Percentiles rank a stretch among this genome's conserved stretches.
Conservation (phyloP, 2,797 vertebrate species). For the Sphenodon punctatus region DNA sequence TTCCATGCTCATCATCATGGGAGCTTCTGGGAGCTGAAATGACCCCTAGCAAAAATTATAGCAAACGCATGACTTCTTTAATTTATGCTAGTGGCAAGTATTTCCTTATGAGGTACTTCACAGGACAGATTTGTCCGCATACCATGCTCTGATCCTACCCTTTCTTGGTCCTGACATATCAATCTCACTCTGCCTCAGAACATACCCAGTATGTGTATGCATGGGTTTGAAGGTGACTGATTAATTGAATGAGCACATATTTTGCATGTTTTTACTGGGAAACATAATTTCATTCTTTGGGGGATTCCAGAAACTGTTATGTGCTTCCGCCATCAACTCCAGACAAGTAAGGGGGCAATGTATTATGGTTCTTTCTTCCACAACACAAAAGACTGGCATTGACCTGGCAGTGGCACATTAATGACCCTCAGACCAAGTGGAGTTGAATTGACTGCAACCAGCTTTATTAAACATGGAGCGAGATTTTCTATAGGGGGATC, state of each 20-base stretch:
- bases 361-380: conserved; percentile 19
- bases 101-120: background rate
- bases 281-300: conserved; percentile 30
- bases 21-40: background rate
- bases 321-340: conserved; percentile 33
- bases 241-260: conserved; percentile 13
- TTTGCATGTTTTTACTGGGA: background rate
- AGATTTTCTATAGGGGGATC: no score
- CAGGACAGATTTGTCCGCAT: background rate
- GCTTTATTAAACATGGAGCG: no score
- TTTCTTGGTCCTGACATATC: background rate
- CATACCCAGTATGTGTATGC: background rate
- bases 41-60: background rate
- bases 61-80: background rate
- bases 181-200: background rate
- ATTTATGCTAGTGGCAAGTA: background rate
- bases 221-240: background rate
- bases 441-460: no score
- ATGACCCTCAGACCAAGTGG: no score
- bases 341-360: background rate
- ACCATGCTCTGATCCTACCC: background rate
- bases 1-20: background rate
- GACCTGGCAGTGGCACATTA: no score
- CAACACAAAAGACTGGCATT: conserved; percentile 17
- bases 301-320: conserved; percentile 31